phyloP scores from a whole-genome alignment of 2,113 vertebrate species.

The Trochalopteron elliotii region DNA sequence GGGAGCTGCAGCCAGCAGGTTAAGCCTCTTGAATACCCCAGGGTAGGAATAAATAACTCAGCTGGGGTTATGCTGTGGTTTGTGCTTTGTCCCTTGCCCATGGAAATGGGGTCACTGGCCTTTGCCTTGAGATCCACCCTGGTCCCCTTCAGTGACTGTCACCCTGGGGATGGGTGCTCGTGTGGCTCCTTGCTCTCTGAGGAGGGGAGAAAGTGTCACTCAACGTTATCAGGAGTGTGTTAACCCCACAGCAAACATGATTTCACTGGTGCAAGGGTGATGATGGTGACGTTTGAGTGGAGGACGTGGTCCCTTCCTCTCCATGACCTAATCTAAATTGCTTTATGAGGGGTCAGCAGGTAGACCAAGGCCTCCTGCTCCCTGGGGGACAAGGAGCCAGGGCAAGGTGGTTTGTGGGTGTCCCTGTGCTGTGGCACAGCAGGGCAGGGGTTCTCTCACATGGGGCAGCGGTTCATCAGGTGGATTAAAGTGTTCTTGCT shows the following conservation, averaged over 20 bases:
- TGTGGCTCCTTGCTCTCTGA: not conserved
- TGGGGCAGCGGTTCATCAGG: fast-evolving
- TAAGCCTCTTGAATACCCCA: not conserved
- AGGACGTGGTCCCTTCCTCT: not conserved
- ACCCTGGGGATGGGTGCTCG: not conserved
- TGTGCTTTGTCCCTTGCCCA: not conserved
- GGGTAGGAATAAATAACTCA: not conserved
- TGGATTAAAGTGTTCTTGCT: not conserved
- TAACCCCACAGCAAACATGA: not conserved
- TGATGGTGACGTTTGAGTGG: not conserved
- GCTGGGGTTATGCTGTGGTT: not conserved
- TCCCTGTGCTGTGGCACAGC: not conserved
- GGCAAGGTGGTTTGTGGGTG: not conserved
- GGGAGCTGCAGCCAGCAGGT: not conserved
- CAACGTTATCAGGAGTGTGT: not conserved
- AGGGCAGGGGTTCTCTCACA: fast-evolving
- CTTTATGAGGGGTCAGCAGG: conserved; percentile 54
- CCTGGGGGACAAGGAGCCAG: not conserved
- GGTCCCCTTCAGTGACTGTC: fast-evolving
- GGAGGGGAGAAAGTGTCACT: conserved; percentile 3
- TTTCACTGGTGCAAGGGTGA: conserved; percentile 60
- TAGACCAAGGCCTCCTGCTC: not conserved
- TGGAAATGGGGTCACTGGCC: not conserved
- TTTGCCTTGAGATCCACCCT: not conserved
- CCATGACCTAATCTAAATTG: conserved; percentile 69